Evolutionary conservation across 64 coral and sea anemone species (phyloP).

Genomic region (Anthopleura sola): DNA sequence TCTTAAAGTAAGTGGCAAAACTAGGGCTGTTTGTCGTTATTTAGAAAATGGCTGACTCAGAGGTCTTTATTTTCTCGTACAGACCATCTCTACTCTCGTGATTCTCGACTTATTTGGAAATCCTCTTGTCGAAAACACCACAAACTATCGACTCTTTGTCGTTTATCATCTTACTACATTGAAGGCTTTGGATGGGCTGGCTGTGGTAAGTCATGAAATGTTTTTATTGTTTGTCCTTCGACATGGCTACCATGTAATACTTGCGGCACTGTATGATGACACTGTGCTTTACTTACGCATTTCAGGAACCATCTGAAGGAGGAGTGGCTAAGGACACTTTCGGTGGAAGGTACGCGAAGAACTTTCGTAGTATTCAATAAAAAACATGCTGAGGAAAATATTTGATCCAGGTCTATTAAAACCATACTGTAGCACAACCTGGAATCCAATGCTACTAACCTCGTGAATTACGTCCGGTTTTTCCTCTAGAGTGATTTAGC

Average conservation of each 20-base stretch:
- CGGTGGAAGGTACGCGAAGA: slow-evolving; percentile 77
- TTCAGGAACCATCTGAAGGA: slow-evolving; percentile 73
- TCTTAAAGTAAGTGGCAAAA: slow-evolving; percentile 60
- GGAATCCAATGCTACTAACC: no score
- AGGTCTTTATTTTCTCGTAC: not conserved
- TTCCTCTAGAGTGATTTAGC: no score
- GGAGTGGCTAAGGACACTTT: slow-evolving; percentile 80
- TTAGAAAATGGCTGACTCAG: not conserved
- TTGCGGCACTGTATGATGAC: no score
- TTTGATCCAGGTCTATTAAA: no score
- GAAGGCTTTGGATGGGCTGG: slow-evolving; percentile 91
- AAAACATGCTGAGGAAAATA: no score
- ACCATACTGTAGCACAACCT: no score
- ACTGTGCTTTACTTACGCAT: not conserved
- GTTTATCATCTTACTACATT: slow-evolving; percentile 89
- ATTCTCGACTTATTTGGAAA: slow-evolving; percentile 94
- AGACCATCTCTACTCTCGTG: slow-evolving; percentile 72
- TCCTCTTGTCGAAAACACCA: slow-evolving; percentile 45
- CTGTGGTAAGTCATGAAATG: slow-evolving; percentile 86
- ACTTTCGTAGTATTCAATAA: not conserved
- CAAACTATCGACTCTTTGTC: slow-evolving; percentile 90
- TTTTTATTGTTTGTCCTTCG: no score
- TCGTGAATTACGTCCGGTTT: no score
- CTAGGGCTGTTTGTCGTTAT: not conserved
- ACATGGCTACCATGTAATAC: no score